phyloP scores from a whole-genome alignment of 2,113 vertebrate genomes.

The Sciurus niger region DNA sequence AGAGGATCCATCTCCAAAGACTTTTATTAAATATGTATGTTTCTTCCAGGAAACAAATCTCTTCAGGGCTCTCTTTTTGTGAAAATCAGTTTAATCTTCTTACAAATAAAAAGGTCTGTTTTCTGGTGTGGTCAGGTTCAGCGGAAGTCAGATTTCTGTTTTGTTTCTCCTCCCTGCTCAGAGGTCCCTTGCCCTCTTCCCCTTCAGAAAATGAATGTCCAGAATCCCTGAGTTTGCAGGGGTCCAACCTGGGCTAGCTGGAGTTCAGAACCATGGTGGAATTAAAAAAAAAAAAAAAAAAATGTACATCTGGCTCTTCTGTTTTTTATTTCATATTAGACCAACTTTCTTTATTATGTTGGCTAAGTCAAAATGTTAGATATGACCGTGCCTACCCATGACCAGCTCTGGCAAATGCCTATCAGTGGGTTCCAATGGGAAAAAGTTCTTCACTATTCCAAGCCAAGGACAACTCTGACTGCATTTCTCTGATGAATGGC shows the following conservation, averaged over 20 bases:
- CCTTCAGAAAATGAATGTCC: not conserved
- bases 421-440: not conserved
- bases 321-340: slow-evolving; percentile 63
- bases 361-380: slow-evolving; percentile 24
- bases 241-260: not conserved
- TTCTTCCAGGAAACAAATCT: slow-evolving; percentile 34
- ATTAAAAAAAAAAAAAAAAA: slow-evolving; percentile 65
- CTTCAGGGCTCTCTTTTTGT: slow-evolving; percentile 20
- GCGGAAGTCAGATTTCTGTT: not conserved
- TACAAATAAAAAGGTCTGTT: slow-evolving; percentile 42
- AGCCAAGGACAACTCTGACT: slow-evolving; percentile 59
- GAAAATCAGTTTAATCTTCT: slow-evolving; percentile 48
- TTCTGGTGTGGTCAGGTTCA: not conserved
- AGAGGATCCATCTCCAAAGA: not conserved
- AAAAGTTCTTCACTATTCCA: not conserved
- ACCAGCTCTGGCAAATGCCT: not conserved
- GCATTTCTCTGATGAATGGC: not conserved
- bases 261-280: slow-evolving; percentile 53
- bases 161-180: not conserved
- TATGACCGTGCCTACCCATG: not conserved
- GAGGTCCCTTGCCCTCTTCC: not conserved
- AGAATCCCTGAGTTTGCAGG: slow-evolving; percentile 41
- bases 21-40: not conserved
- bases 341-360: not conserved
- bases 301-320: slow-evolving; percentile 32